Percentiles rank a stretch among this genome's conserved stretches.
phyloP scores from a whole-genome alignment of 1,140 invertebrate species.

The Drosophila seguyi region DNA sequence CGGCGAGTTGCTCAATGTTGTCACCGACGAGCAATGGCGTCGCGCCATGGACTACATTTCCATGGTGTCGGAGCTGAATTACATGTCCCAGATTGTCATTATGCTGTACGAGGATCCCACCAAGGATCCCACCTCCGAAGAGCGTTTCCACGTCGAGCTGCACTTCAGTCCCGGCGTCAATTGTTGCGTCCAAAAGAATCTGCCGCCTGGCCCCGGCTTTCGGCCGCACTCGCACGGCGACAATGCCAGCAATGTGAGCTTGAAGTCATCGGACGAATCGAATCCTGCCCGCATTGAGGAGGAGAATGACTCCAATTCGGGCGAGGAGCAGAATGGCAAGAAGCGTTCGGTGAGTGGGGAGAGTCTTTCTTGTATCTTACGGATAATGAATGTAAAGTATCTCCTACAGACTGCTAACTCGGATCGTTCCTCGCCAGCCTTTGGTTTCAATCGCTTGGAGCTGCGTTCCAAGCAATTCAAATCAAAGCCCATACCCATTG shows the following conservation, averaged over 20 bases:
- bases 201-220: slow-evolving; percentile 96
- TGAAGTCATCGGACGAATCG: slow-evolving; percentile 70
- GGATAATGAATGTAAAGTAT: background rate
- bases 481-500: slow-evolving; percentile 90
- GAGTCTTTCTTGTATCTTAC: background rate
- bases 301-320: slow-evolving; percentile 86
- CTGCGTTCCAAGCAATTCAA: slow-evolving; percentile 60
- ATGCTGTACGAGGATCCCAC: slow-evolving; percentile 99
- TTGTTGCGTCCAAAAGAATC: slow-evolving; percentile 97
- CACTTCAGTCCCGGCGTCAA: slow-evolving; percentile 99
- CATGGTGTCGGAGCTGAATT: slow-evolving; percentile 99
- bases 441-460: slow-evolving; percentile 64
- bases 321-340: slow-evolving; percentile 59
- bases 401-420: background rate
- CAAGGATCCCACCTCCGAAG: slow-evolving; percentile 95
- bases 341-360: slow-evolving; percentile 35
- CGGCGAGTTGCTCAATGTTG: slow-evolving; percentile 95
- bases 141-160: slow-evolving; percentile 97
- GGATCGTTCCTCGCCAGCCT: slow-evolving; percentile 11
- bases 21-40: slow-evolving; percentile 98
- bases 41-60: slow-evolving; percentile 99
- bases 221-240: slow-evolving; percentile 95
- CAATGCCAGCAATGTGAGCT: slow-evolving; percentile 54
- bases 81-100: slow-evolving; percentile 99
- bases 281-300: slow-evolving; percentile 89